Conservation (phyloP, 2,113 vertebrate species). For the Pavo muticus region DNA sequence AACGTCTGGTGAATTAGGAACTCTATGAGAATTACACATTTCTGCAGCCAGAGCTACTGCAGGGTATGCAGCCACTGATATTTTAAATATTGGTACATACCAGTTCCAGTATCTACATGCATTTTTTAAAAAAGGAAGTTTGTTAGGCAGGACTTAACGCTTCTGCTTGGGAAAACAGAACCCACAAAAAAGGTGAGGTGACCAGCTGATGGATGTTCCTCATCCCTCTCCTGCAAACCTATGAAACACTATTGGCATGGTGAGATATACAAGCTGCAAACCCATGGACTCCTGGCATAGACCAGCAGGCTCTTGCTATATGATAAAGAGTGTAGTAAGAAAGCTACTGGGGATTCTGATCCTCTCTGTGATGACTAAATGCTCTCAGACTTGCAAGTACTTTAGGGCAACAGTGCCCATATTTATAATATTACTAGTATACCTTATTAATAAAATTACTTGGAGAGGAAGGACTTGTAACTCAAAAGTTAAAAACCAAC, state of each 20-base stretch:
- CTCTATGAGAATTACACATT: not conserved
- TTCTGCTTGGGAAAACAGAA: not conserved
- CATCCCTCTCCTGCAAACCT: not conserved
- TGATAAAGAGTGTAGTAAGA: not conserved
- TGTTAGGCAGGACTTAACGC: not conserved
- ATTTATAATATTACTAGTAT: not conserved
- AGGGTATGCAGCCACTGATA: not conserved
- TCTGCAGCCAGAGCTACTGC: not conserved
- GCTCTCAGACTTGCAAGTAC: not conserved
- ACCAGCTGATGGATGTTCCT: not conserved
- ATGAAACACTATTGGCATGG: not conserved
- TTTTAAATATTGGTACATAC: not conserved
- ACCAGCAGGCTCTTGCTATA: not conserved
- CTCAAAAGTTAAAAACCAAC: not conserved
- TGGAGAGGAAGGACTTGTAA: not conserved
- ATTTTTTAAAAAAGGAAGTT: not conserved
- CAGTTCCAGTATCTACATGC: not conserved
- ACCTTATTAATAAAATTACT: not conserved
- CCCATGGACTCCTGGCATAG: not conserved
- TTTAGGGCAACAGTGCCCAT: not conserved
- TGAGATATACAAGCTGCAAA: not conserved
- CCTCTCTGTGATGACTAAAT: not conserved
- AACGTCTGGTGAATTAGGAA: conserved; percentile 1
- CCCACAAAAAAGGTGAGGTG: not conserved
- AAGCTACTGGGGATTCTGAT: not conserved